These are phyloP conservation scores for Nannoperca obscura DNA, from an alignment of 2,797 vertebrate species.

Conservation along the genomic window DNA sequence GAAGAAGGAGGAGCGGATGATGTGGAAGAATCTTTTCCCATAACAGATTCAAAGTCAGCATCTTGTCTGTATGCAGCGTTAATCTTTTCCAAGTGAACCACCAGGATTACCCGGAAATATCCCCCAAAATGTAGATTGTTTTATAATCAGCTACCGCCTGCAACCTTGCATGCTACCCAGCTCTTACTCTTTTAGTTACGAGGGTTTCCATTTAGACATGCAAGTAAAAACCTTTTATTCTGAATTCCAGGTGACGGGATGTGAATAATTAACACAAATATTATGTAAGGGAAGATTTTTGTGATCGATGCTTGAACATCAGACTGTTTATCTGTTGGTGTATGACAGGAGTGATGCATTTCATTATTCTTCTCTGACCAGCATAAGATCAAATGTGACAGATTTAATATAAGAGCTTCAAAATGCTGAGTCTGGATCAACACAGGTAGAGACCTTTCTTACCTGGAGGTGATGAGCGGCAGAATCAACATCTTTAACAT, in stretches of 20 bases:
- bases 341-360: background rate
- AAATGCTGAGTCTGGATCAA: background rate
- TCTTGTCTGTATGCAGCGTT: background rate
- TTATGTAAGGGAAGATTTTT: background rate
- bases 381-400: background rate
- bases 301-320: background rate
- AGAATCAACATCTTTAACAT: slow-evolving; percentile 94
- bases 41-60: slow-evolving; percentile 1
- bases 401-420: background rate
- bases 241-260: background rate
- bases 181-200: background rate
- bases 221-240: background rate
- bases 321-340: background rate
- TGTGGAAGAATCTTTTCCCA: background rate
- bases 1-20: background rate
- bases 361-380: background rate
- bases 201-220: background rate
- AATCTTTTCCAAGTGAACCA: background rate
- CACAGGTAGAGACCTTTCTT: slow-evolving; percentile 10
- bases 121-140: background rate
- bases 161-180: background rate
- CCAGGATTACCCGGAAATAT: background rate
- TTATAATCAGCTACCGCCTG: background rate
- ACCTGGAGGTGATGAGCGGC: slow-evolving; percentile 93
- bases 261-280: background rate